phyloP scores from a whole-genome alignment of 92 coral and sea anemone genomes.

The Isaurus tuberculatus region DNA sequence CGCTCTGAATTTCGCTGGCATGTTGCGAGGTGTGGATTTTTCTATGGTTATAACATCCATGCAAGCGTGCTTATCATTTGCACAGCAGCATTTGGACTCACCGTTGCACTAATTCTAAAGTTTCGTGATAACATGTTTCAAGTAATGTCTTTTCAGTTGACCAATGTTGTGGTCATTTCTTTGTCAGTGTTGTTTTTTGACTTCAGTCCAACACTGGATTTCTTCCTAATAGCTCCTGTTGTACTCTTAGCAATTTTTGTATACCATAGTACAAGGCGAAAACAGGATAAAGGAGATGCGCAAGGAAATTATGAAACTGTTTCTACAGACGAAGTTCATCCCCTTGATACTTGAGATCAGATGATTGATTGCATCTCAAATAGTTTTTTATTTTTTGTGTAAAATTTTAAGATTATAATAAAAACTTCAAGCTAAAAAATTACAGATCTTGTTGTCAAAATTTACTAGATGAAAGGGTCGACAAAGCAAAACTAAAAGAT shows the following conservation, averaged over 20 bases:
- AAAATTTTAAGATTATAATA: neutral
- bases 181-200: constrained; percentile 74
- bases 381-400: neutral
- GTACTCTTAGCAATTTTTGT: constrained; percentile 73
- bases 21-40: constrained; percentile 62
- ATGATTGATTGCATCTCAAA: neutral
- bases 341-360: neutral
- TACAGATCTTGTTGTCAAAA: too few species aligned
- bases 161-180: constrained; percentile 76
- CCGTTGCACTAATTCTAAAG: constrained; percentile 74
- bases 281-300: constrained; percentile 1
- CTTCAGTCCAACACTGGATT: constrained; percentile 70
- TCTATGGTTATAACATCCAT: constrained; percentile 71
- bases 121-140: constrained; percentile 85
- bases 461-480: too few species aligned
- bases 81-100: constrained; percentile 72
- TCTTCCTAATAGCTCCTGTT: constrained; percentile 69
- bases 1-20: constrained; percentile 66
- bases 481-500: too few species aligned
- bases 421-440: too few species aligned
- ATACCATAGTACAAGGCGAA: constrained; percentile 35
- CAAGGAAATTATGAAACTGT: neutral
- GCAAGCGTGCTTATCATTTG: constrained; percentile 65
- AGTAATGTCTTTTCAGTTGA: constrained; percentile 76
- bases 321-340: neutral